Evolutionary conservation across 1,140 invertebrate genomes (phyloP).

Genomic region (Cherax quadricarinatus): DNA sequence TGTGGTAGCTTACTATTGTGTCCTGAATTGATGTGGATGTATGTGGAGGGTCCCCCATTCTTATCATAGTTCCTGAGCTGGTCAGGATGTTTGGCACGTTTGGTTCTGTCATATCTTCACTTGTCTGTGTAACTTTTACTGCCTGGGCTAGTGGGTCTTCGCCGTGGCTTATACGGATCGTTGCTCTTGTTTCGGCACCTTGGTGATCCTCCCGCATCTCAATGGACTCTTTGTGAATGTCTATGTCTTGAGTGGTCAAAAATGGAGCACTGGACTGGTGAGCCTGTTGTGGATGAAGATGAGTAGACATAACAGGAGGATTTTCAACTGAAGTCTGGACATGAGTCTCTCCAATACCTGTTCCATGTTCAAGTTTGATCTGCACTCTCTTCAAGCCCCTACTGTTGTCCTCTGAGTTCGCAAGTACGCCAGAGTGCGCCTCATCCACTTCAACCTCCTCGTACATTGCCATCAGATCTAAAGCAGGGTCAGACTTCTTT

Average conservation of each 20-base stretch:
- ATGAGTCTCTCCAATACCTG: neutral
- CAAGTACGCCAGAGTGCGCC: neutral
- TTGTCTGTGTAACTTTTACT: neutral
- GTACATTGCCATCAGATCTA: slow-evolving; percentile 34
- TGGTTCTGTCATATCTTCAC: neutral
- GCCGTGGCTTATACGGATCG: neutral
- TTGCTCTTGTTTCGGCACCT: neutral
- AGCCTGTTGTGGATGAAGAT: neutral
- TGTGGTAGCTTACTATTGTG: slow-evolving; percentile 1
- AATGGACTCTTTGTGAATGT: slow-evolving; percentile 16
- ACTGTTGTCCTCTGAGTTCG: neutral
- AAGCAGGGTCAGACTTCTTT: slow-evolving; percentile 9
- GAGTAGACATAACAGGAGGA: neutral
- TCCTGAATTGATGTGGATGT: slow-evolving; percentile 5
- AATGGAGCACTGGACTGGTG: neutral
- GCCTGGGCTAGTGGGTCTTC: slow-evolving; percentile 9
- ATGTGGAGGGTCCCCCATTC: slow-evolving; percentile 1
- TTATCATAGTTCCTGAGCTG: neutral
- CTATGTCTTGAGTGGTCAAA: neutral
- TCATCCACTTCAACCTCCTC: slow-evolving; percentile 38
- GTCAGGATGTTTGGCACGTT: slow-evolving; percentile 22
- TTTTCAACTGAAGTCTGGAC: slow-evolving; percentile 5
- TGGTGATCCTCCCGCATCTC: slow-evolving; percentile 12
- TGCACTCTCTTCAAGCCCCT: slow-evolving; percentile 21
- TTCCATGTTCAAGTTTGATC: slow-evolving; percentile 35